A percentile compares a stretch with the other conserved stretches of the same genome.
Evolutionary conservation across 1,140 invertebrate genomes (phyloP).

Genomic region (Pachyrhynchus sulphureomaculatus): DNA sequence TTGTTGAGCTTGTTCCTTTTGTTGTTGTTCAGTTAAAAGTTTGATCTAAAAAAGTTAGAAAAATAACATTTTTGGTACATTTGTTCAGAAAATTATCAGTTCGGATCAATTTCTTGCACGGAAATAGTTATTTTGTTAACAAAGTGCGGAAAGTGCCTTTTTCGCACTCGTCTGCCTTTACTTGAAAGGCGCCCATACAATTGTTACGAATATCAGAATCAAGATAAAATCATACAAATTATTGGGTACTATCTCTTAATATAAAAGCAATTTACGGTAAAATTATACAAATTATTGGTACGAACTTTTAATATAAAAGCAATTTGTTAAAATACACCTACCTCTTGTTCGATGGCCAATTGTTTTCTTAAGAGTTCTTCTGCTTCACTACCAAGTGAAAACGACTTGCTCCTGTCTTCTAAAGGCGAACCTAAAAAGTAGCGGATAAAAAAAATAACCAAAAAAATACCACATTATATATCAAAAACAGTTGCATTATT

Average conservation of each 20-base stretch:
- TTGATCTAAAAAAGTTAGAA: conserved; percentile 26
- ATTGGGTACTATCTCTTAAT: too few species aligned
- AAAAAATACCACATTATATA: too few species aligned
- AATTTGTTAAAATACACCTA: conserved; percentile 42
- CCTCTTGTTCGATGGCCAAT: conserved; percentile 63
- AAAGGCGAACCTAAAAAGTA: conserved; percentile 17
- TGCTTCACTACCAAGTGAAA: conserved; percentile 42
- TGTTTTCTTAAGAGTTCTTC: conserved; percentile 53
- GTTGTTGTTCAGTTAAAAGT: conserved; percentile 50
- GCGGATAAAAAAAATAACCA: not conserved
- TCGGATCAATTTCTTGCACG: too few species aligned
- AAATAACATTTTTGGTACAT: not conserved
- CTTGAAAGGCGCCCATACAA: too few species aligned
- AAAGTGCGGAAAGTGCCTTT: too few species aligned
- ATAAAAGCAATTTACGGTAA: too few species aligned
- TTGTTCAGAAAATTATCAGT: not conserved
- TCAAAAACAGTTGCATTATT: too few species aligned
- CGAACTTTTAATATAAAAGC: not conserved
- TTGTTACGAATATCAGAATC: too few species aligned
- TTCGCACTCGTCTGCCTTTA: too few species aligned
- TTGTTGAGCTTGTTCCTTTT: conserved; percentile 58
- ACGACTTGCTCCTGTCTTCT: conserved; percentile 17
- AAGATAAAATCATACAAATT: too few species aligned
- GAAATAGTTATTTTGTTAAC: too few species aligned
- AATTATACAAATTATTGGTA: too few species aligned